Percentiles rank a stretch among this genome's conserved stretches.
Evolutionary conservation across 2,113 vertebrate genomes (phyloP).

Genomic region (Anolis sagrei): DNA sequence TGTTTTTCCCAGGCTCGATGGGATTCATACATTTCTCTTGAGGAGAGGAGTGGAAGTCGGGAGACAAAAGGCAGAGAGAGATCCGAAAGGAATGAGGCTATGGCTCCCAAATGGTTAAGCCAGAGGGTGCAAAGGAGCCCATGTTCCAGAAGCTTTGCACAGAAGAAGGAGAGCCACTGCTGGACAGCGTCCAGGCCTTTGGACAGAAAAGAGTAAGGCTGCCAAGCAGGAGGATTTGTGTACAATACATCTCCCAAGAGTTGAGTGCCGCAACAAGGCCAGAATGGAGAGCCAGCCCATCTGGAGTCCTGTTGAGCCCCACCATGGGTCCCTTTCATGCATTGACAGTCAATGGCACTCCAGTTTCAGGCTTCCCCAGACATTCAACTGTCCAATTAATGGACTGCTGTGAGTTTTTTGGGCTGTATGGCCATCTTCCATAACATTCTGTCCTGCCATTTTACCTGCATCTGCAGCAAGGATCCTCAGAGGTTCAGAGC

Average conservation of each 20-base stretch:
- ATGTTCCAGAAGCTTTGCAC: constrained; percentile 24
- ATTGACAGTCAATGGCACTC: no score
- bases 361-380: no score
- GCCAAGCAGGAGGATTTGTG: not conserved
- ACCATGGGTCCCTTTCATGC: no score
- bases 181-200: constrained; percentile 1
- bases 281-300: not conserved
- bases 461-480: no score
- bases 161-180: not conserved
- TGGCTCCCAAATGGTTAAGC: not conserved
- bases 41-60: not conserved
- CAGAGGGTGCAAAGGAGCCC: not conserved
- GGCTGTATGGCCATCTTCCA: no score
- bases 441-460: no score
- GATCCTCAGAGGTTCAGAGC: no score
- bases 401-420: no score
- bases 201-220: not conserved
- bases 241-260: not conserved
- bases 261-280: not conserved
- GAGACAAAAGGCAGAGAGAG: not conserved
- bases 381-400: no score
- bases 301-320: no score
- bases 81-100: not conserved
- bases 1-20: constrained; percentile 14
- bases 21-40: not conserved